These are phyloP conservation scores for Platyura marginata DNA, from an alignment of 1,140 invertebrate species.

Conservation along the genomic window DNA sequence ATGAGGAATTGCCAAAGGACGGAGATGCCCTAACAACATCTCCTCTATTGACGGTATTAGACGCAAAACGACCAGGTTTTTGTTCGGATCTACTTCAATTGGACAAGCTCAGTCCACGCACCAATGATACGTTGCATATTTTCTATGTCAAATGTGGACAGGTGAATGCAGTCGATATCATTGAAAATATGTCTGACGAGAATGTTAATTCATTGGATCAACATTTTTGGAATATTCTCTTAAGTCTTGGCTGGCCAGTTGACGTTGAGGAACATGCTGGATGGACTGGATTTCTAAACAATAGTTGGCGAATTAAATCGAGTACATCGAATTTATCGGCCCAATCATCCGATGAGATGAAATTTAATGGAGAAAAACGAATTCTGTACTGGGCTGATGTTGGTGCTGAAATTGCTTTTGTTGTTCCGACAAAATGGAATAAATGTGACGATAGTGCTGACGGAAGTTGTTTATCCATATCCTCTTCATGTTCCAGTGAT, in stretches of 20 bases:
- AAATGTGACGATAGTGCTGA: conserved; percentile 22
- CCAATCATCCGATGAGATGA: conserved; percentile 7
- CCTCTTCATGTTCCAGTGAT: conserved; percentile 6
- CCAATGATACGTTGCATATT: conserved; percentile 82
- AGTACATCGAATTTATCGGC: conserved; percentile 27
- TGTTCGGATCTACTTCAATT: conserved; percentile 53
- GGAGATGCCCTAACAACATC: conserved; percentile 15
- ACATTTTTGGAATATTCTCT: conserved; percentile 62
- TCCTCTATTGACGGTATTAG: conserved; percentile 56
- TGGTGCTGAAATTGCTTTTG: conserved; percentile 82
- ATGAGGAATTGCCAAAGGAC: conserved; percentile 25
- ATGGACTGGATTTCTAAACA: conserved; percentile 75
- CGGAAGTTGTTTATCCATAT: conserved; percentile 25
- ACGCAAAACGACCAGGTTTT: conserved; percentile 52
- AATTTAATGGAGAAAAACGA: conserved; percentile 34
- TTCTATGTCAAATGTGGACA: conserved; percentile 88
- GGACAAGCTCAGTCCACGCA: conserved; percentile 60
- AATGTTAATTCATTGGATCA: conserved; percentile 15
- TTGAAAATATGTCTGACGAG: conserved; percentile 58
- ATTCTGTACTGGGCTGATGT: conserved; percentile 95
- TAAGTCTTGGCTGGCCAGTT: conserved; percentile 72
- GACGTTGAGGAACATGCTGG: conserved; percentile 63
- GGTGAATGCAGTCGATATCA: conserved; percentile 51
- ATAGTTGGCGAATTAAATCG: conserved; percentile 50
- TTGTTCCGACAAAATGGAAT: conserved; percentile 61